Evolutionary conservation across 2,797 vertebrate species (phyloP), one percentile per base, ranked within the genome.

Genomic region (Takifugu rubripes): DNA sequence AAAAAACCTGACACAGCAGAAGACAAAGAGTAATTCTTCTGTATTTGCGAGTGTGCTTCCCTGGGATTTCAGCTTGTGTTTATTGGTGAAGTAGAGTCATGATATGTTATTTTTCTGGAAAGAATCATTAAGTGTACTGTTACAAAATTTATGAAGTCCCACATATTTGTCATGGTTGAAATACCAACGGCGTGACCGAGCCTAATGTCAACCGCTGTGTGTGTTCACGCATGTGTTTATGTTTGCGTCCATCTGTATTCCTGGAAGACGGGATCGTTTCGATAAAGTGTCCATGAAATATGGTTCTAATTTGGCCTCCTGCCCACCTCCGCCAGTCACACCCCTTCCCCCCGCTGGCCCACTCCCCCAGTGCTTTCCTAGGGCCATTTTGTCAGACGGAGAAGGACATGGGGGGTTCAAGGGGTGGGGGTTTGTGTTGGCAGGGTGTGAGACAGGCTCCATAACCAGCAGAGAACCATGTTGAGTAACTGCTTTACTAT

Each of bases 291-390:
- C 44, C 64, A 70, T 78, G 72, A 86, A 86, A 88, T 81, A 85
- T 88, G 87, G 76, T 86, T 87, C 72, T 80, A 68, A 88, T 89
- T 89, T 90, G 84, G 79, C 84, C 64, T 43, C 29, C 46, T 66
- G 79, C 83, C 81, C 59, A 46, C 42, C 49, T 46, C 42, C n/a
- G 10, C 56, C 49, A n/a, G 10, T 55, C 59, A 47, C 58, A 40
- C n/a, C 25, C 52, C 26, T 1, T 25, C 14, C 5, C 7, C 33
- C 5, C 3, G 24, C 64, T 68, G 21, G 14, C 66, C 76, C 71
- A 72, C 74, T 74, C 56, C 67, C 75, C 74, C 75, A 73, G 71
- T 46, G 55, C 75, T 76, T 69, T 81, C 69, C 44, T 54, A 54
- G 29, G 73, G 77, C 74, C 82, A 77, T 85, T 86, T 84, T 82